phyloP scores from a whole-genome alignment of 2,113 vertebrate genomes.

The Barbus barbus region DNA sequence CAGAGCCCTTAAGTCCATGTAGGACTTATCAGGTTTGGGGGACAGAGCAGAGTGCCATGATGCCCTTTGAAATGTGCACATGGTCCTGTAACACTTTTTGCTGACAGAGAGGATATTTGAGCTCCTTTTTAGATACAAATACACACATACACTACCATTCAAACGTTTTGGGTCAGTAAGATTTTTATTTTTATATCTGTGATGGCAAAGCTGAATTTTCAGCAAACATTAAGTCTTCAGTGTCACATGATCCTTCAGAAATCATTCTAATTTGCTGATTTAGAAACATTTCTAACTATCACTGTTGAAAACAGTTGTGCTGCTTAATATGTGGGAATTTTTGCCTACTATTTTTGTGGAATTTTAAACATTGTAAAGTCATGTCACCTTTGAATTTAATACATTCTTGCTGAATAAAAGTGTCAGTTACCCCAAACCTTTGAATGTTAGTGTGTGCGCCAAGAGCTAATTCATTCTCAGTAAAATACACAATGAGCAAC shows the following conservation, averaged over 20 bases:
- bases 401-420: background rate
- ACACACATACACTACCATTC: background rate
- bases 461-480: background rate
- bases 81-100: background rate
- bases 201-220: background rate
- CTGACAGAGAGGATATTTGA: background rate
- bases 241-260: background rate
- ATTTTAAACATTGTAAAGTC: too few species aligned
- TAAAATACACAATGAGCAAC: background rate
- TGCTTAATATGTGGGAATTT: background rate
- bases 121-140: background rate
- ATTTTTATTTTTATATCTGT: background rate
- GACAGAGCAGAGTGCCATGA: background rate
- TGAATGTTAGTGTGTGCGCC: background rate
- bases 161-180: background rate
- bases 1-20: background rate
- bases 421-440: background rate
- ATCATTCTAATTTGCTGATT: background rate
- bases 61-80: background rate
- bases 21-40: background rate
- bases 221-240: background rate
- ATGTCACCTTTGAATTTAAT: background rate
- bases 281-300: too few species aligned
- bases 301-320: too few species aligned
- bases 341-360: too few species aligned